Base-by-base conservation (phyloP, 2,797 vertebrate species). In the Vireo griseus region DNA sequence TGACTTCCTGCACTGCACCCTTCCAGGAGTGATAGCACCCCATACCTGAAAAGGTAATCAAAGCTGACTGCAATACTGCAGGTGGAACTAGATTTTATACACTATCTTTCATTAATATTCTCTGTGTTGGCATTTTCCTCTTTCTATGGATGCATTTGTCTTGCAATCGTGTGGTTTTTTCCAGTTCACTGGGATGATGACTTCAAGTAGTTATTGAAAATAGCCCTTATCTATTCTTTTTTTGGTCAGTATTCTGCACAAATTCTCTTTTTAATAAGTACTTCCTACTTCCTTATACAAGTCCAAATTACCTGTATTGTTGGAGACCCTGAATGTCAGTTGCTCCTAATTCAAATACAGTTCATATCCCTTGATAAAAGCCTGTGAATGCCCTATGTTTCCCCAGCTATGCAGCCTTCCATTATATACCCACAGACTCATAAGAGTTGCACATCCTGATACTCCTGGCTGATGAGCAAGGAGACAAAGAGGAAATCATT, bases 121-220 rank as follows among this genome's bases (percentile, higher is more conserved):
- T 52, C 67, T 63, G 16, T 82, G 80, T 95, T 91, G 90, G 31
- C 13, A 4, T 88, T 95, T 95, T 94, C 45, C 76, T 84, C 68
- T 47, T 94, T 68, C 74, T 91, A 44, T 71, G 77, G 82, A 88
- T 73, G 24, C 50, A 68, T 89, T 96, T 93, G 55, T 35, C 35
- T 82, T 81, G 71, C 52, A 80, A 95, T 62, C 58, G 13, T 76
- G 37, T 28, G 1, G 35, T 86, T 81, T 83, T 83, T 62, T 26
- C 44, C 69, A 65, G 5, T 79, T 95, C 74, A 89, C 47, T 77
- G 73, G 83, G 69, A 92, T 67, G 91, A 94, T 44, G 50, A 87
- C 82, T 97, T 96, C 76, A 95, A 90, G 91, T 90, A 86, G 86
- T 88, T 96, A 93, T 52, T 93, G 88, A 94, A 94, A 97, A 94